Conservation (phyloP, 1,140 invertebrate species). For the Coptotermes formosanus region DNA sequence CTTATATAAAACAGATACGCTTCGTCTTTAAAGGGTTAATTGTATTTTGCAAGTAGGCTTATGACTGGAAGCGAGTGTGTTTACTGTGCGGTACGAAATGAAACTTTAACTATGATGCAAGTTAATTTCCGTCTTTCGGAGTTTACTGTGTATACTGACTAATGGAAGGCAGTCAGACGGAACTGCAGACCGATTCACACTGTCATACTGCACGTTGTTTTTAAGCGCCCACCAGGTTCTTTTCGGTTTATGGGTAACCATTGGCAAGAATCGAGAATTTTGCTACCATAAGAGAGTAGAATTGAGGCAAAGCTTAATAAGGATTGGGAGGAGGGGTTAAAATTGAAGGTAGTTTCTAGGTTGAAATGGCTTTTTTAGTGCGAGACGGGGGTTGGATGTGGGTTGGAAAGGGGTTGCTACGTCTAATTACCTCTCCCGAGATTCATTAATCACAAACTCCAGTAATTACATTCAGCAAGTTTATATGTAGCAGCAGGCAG, state of each 20-base stretch:
- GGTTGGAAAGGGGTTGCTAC: neutral
- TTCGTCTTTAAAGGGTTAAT: too few relatives aligned
- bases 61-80: too few relatives aligned
- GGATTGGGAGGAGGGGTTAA: neutral
- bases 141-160: neutral
- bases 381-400: neutral
- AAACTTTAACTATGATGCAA: too few relatives aligned
- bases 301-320: neutral
- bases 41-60: too few relatives aligned
- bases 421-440: conserved; percentile 47
- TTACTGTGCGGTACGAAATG: too few relatives aligned
- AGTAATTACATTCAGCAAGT: conserved; percentile 47
- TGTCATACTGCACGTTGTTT: neutral
- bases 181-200: neutral
- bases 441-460: conserved; percentile 49
- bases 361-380: conserved; percentile 28
- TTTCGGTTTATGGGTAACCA: neutral
- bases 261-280: neutral
- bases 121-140: too few relatives aligned
- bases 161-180: neutral
- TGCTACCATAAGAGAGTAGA: neutral
- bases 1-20: too few relatives aligned
- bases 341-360: neutral
- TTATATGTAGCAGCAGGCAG: conserved; percentile 38
- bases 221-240: neutral